Percentiles rank a stretch among this genome's conserved stretches.
Evolutionary conservation across 2,888 invertebrate species (phyloP).

Genomic region (Cybosia mesomella): DNA sequence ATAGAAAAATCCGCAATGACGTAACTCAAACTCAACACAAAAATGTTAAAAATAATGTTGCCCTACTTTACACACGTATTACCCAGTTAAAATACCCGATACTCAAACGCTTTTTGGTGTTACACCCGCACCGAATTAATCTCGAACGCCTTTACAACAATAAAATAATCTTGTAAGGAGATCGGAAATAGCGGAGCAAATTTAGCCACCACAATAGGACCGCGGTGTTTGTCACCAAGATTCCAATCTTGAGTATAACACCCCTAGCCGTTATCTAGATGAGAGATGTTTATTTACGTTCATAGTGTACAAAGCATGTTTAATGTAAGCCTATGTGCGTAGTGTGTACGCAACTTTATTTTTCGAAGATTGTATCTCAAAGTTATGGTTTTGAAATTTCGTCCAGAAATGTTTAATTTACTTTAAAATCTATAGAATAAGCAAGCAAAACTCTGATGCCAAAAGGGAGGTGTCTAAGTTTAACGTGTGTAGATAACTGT

Average conservation of each 20-base stretch:
- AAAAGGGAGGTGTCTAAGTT: not conserved
- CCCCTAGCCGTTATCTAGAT: constrained; percentile 75
- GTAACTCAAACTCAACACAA: no score
- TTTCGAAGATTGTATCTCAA: constrained; percentile 10
- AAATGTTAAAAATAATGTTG: constrained; percentile 8
- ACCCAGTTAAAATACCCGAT: constrained; percentile 40
- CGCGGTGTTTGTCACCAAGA: constrained; percentile 81
- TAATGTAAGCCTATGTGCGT: constrained; percentile 27
- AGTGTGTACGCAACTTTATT: constrained; percentile 17
- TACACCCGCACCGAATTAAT: constrained; percentile 55
- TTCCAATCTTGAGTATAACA: constrained; percentile 77
- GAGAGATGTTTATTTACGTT: constrained; percentile 72
- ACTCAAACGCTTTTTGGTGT: constrained; percentile 42
- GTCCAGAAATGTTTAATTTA: constrained; percentile 3
- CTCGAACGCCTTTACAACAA: constrained; percentile 74
- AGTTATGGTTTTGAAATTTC: constrained; percentile 6
- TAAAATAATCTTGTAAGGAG: constrained; percentile 80
- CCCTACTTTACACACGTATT: constrained; percentile 6
- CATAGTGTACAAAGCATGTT: constrained; percentile 47
- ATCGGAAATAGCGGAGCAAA: constrained; percentile 85
- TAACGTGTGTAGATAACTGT: not conserved
- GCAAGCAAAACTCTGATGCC: not conserved
- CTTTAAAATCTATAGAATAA: not conserved
- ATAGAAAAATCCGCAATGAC: not conserved
- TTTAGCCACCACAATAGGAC: constrained; percentile 83